phyloP scores from a whole-genome alignment of 2,888 invertebrate genomes.

The Achlya flavicornis region DNA sequence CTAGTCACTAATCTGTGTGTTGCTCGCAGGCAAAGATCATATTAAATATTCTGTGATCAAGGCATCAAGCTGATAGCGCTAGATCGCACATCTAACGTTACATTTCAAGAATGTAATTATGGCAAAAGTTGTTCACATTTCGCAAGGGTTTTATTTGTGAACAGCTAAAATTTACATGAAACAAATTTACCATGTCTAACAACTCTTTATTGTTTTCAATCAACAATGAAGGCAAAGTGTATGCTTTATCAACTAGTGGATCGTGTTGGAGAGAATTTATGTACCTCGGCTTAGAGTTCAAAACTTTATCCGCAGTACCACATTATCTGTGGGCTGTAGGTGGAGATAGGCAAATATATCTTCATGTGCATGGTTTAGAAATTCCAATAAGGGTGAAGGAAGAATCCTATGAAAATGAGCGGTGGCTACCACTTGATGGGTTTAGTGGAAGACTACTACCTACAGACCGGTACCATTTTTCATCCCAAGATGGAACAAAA shows the following conservation, averaged over 20 bases:
- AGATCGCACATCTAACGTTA: no score
- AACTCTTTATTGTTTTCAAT: constrained; percentile 91
- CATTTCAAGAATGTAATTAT: no score
- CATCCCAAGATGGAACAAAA: constrained; percentile 91
- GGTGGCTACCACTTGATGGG: constrained; percentile 96
- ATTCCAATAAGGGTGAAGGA: constrained; percentile 95
- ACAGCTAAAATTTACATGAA: constrained; percentile 1
- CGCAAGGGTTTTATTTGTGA: constrained; percentile 10
- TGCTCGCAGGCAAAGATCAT: no score
- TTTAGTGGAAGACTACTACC: constrained; percentile 93
- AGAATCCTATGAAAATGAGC: constrained; percentile 96
- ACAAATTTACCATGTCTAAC: constrained; percentile 75
- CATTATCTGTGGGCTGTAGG: constrained; percentile 97
- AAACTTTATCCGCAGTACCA: constrained; percentile 92
- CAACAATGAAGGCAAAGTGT: constrained; percentile 94
- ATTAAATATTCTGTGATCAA: no score
- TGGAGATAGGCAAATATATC: constrained; percentile 95
- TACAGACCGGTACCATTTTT: constrained; percentile 94
- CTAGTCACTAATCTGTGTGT: no score
- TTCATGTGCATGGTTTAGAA: constrained; percentile 94
- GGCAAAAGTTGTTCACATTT: neutral
- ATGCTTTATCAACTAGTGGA: constrained; percentile 91
- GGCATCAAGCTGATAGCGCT: no score
- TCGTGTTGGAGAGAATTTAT: constrained; percentile 94
- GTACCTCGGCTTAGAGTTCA: constrained; percentile 94